Conservation (phyloP, 2,888 invertebrate species). For the Netelia fuscicornis region DNA sequence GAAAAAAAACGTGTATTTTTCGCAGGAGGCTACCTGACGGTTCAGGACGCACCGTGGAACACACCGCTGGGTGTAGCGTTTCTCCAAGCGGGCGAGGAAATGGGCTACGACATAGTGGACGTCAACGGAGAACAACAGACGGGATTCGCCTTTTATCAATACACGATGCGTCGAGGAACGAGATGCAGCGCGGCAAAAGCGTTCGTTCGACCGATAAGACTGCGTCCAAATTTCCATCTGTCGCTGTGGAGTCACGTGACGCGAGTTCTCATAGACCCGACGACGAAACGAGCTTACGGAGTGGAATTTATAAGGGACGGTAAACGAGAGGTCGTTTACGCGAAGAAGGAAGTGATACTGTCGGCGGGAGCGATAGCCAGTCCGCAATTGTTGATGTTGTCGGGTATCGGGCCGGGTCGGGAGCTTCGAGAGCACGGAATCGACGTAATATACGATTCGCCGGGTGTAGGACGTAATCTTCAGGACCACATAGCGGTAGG, state of each 20-base stretch:
- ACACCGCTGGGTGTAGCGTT: conserved; percentile 95
- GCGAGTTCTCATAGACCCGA: conserved; percentile 90
- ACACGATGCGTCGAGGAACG: conserved; percentile 94
- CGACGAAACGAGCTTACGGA: conserved; percentile 90
- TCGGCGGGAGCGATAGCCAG: conserved; percentile 96
- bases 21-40: conserved; percentile 91
- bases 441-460: conserved; percentile 90
- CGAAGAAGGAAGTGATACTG: conserved; percentile 93
- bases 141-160: conserved; percentile 94
- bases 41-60: conserved; percentile 92
- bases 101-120: conserved; percentile 95
- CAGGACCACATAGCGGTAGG: conserved; percentile 96
- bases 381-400: conserved; percentile 97
- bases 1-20: conserved; percentile 62
- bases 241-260: conserved; percentile 93
- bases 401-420: conserved; percentile 93
- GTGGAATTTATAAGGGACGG: conserved; percentile 92
- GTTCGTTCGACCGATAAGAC: conserved; percentile 91
- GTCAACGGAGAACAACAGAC: conserved; percentile 95
- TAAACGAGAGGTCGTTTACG: conserved; percentile 87
- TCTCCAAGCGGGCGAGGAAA: conserved; percentile 95
- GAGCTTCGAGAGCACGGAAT: conserved; percentile 91
- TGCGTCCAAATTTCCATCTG: conserved; percentile 93
- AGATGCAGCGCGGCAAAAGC: conserved; percentile 95
- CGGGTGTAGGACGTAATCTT: conserved; percentile 94